Evolutionary conservation across 2,797 vertebrate genomes (phyloP).

Genomic region (Sparus aurata): DNA sequence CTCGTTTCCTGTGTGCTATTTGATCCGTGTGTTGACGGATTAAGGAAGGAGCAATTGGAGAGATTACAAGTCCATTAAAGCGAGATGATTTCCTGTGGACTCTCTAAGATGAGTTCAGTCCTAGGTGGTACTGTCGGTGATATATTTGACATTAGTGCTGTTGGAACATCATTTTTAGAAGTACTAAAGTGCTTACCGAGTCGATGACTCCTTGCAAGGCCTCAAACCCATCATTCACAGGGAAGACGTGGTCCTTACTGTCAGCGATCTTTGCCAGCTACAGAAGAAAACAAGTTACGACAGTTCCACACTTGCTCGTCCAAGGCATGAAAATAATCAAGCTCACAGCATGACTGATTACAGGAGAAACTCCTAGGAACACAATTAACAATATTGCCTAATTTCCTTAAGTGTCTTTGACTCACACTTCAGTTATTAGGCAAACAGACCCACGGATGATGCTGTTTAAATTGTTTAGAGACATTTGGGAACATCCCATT

Average conservation of each 20-base stretch:
- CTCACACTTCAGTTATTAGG: slow-evolving; percentile 4
- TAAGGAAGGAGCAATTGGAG: slow-evolving; percentile 9
- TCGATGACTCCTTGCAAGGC: slow-evolving; percentile 97
- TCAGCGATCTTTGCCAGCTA: slow-evolving; percentile 98
- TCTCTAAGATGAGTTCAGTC: background rate
- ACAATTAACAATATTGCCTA: background rate
- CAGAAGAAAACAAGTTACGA: slow-evolving; percentile 38
- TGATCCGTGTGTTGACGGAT: slow-evolving; percentile 27
- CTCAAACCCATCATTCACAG: slow-evolving; percentile 96
- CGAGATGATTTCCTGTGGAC: slow-evolving; percentile 9
- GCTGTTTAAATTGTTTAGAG: background rate
- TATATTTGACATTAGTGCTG: background rate
- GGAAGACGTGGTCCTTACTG: slow-evolving; percentile 97
- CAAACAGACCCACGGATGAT: background rate
- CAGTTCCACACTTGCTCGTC: background rate
- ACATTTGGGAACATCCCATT: slow-evolving; percentile 6
- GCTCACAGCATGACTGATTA: background rate
- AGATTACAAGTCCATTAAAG: slow-evolving; percentile 21
- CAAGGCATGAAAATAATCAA: background rate
- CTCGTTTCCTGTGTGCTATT: slow-evolving; percentile 35
- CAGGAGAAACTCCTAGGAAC: slow-evolving; percentile 4
- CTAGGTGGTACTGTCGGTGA: background rate
- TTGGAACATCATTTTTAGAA: background rate
- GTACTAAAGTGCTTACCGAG: slow-evolving; percentile 88
- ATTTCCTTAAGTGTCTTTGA: background rate